Evolutionary conservation across 92 coral and sea anemone genomes (phyloP).

Genomic region (Paramuricea clavata): DNA sequence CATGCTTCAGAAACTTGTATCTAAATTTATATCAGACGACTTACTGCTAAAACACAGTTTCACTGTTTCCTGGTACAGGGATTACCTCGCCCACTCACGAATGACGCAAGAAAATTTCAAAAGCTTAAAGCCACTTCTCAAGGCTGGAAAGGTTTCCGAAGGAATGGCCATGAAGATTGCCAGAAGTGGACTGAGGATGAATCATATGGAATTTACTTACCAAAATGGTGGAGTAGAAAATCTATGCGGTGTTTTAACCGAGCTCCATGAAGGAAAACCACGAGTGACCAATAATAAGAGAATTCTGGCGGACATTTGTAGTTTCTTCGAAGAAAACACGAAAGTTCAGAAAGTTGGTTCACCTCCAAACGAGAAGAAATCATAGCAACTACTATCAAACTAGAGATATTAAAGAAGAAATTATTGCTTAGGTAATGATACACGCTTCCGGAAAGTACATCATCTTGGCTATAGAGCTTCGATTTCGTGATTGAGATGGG

Average conservation of each 20-base stretch:
- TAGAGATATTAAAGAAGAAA: too few relatives aligned
- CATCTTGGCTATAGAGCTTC: too few relatives aligned
- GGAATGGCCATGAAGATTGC: slow-evolving; percentile 69
- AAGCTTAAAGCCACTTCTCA: slow-evolving; percentile 54
- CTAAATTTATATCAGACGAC: slow-evolving; percentile 52
- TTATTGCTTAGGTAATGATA: too few relatives aligned
- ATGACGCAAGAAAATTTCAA: slow-evolving; percentile 51
- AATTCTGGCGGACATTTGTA: slow-evolving; percentile 53
- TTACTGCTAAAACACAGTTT: slow-evolving; percentile 68
- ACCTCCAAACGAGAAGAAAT: background rate
- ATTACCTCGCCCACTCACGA: slow-evolving; percentile 29
- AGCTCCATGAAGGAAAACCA: slow-evolving; percentile 58
- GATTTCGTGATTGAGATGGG: too few relatives aligned
- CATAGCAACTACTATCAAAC: too few relatives aligned
- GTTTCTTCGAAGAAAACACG: slow-evolving; percentile 45
- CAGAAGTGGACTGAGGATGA: slow-evolving; percentile 60
- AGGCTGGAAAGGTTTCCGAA: slow-evolving; percentile 47
- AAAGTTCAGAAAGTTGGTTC: background rate
- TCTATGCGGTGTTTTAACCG: slow-evolving; percentile 46
- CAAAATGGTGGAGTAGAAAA: slow-evolving; percentile 60
- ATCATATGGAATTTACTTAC: slow-evolving; percentile 61
- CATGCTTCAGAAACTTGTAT: slow-evolving; percentile 59
- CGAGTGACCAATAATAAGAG: slow-evolving; percentile 69
- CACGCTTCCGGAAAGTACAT: too few relatives aligned
- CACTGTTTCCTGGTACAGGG: slow-evolving; percentile 57